Conservation (phyloP, 2,797 vertebrate species). For the Microctenopoma lineatum region DNA sequence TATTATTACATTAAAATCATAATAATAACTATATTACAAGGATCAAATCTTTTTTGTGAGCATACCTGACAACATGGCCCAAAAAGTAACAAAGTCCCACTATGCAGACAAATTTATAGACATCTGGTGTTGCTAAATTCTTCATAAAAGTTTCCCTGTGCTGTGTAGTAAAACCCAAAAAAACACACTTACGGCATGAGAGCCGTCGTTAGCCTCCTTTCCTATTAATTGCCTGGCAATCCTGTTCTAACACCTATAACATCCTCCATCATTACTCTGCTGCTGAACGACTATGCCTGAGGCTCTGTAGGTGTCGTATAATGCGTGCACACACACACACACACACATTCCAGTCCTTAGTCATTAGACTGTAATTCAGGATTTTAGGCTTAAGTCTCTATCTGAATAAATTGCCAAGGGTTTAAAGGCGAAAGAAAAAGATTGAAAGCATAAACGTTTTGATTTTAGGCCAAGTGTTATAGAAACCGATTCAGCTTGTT, state of each 20-base stretch:
- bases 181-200: slow-evolving; percentile 59
- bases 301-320: slow-evolving; percentile 62
- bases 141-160: slow-evolving; percentile 65
- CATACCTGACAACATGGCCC: slow-evolving; percentile 26
- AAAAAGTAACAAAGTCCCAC: slow-evolving; percentile 38
- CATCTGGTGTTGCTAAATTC: slow-evolving; percentile 77
- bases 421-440: slow-evolving; percentile 46
- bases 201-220: slow-evolving; percentile 56
- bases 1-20: slow-evolving; percentile 20
- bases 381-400: slow-evolving; percentile 69
- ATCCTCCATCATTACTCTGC: slow-evolving; percentile 70
- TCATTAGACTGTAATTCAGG: slow-evolving; percentile 77
- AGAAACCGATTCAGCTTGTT: slow-evolving; percentile 41
- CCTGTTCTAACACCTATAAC: slow-evolving; percentile 74
- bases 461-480: slow-evolving; percentile 42
- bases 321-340: slow-evolving; percentile 31
- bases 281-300: slow-evolving; percentile 66
- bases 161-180: slow-evolving; percentile 61
- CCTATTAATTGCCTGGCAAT: slow-evolving; percentile 65
- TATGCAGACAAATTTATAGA: slow-evolving; percentile 67
- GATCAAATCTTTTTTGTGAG: slow-evolving; percentile 39
- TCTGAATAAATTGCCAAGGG: slow-evolving; percentile 65
- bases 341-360: slow-evolving; percentile 33
- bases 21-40: slow-evolving; percentile 32
- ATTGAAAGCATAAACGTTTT: slow-evolving; percentile 39